phyloP scores from a whole-genome alignment of 2,888 invertebrate species.

The Archaeoteleia sp. region DNA sequence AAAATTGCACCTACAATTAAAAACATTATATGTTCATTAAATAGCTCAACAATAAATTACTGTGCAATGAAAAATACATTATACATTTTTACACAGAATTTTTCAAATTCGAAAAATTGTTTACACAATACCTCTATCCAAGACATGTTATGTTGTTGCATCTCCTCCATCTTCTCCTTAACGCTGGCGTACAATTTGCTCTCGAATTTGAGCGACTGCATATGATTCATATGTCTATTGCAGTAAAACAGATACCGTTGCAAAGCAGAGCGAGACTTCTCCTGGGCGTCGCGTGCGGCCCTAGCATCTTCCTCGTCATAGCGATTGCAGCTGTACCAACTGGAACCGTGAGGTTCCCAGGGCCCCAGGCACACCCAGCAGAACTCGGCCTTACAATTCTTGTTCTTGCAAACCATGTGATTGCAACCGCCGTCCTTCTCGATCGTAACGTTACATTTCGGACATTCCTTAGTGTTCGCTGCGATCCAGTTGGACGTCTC shows the following conservation, averaged over 20 bases:
- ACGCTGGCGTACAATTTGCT: conserved; percentile 96
- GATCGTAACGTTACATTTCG: conserved; percentile 97
- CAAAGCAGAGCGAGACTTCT: conserved; percentile 92
- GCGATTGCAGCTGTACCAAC: conserved; percentile 98
- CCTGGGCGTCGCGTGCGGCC: conserved; percentile 96
- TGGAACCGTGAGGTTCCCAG: conserved; percentile 99
- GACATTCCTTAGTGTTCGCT: conserved; percentile 99
- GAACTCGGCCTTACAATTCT: conserved; percentile 97
- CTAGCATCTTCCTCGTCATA: conserved; percentile 98
- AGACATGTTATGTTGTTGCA: conserved; percentile 99
- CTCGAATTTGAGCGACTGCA: conserved; percentile 98
- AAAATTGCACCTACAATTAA: conserved; percentile 89
- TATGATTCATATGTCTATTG: conserved; percentile 99
- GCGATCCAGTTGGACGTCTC: conserved; percentile 99
- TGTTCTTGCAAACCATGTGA: conserved; percentile 99
- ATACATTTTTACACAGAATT: no score
- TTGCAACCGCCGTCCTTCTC: conserved; percentile 99
- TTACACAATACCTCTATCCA: conserved; percentile 99
- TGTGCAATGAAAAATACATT: no score
- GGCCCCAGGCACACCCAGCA: conserved; percentile 99
- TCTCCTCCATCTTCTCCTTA: conserved; percentile 99
- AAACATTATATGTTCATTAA: background rate
- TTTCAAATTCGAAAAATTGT: no score
- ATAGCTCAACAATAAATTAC: no score
- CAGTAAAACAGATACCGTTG: conserved; percentile 99